phyloP scores from a whole-genome alignment of 2,797 vertebrate species.

The Lepus oiostolus region DNA sequence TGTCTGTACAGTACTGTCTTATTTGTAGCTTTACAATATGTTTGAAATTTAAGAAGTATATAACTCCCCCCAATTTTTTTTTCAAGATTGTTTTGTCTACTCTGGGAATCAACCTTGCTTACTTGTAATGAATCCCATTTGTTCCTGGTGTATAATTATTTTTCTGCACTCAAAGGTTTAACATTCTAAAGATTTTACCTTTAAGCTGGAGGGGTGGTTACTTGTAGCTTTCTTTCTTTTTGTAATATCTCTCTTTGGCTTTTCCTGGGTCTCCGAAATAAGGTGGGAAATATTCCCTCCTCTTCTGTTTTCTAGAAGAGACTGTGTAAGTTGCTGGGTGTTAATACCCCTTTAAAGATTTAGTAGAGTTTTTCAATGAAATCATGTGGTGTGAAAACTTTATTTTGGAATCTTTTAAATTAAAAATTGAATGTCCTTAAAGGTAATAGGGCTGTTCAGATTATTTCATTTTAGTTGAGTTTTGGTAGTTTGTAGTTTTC shows the following conservation, averaged over 20 bases:
- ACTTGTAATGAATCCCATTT: too few species aligned
- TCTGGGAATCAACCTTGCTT: background rate
- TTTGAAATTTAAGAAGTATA: background rate
- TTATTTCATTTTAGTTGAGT: slow-evolving; percentile 9
- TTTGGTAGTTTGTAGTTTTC: background rate
- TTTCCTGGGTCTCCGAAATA: background rate
- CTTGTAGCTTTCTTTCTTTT: background rate
- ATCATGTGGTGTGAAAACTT: slow-evolving; percentile 1
- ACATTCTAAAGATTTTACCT: background rate
- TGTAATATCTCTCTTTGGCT: background rate
- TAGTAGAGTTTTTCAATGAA: slow-evolving; percentile 11
- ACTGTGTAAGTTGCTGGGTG: background rate
- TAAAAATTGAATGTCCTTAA: slow-evolving; percentile 48
- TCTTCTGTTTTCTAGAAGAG: slow-evolving; percentile 31
- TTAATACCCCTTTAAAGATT: slow-evolving; percentile 27
- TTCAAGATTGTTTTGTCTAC: slow-evolving; percentile 23
- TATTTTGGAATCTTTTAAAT: slow-evolving; percentile 26
- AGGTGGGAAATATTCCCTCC: background rate
- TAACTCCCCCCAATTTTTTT: background rate
- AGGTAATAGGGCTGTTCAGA: background rate
- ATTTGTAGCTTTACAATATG: background rate
- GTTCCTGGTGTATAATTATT: too few species aligned
- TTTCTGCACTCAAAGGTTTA: too few species aligned
- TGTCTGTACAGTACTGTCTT: background rate
- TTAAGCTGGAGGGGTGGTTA: background rate